Conservation (phyloP, 2,797 vertebrate species). For the Amblyraja radiata region DNA sequence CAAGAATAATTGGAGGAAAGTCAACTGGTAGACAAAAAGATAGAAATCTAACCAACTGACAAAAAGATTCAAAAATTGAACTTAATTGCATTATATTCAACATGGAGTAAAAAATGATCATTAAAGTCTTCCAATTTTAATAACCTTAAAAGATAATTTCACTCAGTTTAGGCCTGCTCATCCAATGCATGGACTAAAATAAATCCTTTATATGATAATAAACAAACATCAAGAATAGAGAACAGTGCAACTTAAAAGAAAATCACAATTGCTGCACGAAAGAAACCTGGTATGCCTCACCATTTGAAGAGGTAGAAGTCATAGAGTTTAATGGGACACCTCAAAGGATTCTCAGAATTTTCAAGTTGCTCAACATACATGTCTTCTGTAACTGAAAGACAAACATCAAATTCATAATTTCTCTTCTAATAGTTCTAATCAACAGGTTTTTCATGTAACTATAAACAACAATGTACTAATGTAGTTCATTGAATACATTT, state of each 20-base stretch:
- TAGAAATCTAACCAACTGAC: neutral
- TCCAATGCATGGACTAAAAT: neutral
- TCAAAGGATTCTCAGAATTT: slow-evolving; percentile 46
- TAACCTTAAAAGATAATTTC: neutral
- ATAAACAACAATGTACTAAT: neutral
- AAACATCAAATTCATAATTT: neutral
- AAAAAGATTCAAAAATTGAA: neutral
- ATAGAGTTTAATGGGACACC: slow-evolving; percentile 47
- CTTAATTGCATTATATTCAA: neutral
- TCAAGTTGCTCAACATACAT: slow-evolving; percentile 46
- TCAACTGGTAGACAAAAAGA: neutral
- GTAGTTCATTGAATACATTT: neutral
- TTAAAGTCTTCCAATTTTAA: neutral
- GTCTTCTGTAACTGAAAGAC: slow-evolving; percentile 43
- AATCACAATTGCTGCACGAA: neutral
- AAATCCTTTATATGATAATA: neutral
- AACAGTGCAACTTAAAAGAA: neutral
- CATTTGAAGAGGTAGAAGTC: slow-evolving; percentile 50
- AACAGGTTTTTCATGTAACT: neutral
- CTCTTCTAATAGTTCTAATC: neutral
- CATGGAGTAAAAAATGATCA: neutral
- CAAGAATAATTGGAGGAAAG: neutral
- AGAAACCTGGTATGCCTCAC: slow-evolving; percentile 36
- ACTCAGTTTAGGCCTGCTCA: neutral
- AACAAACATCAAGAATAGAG: neutral